Percentiles rank a stretch among this genome's conserved stretches.
Conservation (phyloP, 2,888 invertebrate genomes). For the Octonoba sinensis region DNA sequence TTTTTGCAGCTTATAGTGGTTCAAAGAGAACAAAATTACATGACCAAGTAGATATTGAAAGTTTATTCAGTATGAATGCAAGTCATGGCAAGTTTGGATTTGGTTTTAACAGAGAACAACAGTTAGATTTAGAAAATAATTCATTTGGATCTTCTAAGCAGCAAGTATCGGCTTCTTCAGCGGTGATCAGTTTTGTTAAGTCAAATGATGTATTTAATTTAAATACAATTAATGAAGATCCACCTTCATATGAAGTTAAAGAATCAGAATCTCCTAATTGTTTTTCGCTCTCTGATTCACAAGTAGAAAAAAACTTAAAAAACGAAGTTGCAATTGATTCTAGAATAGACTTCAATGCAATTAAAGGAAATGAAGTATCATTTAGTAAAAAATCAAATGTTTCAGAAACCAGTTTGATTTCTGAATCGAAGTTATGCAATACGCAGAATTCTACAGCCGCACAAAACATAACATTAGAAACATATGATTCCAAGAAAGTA, state of each 20-base stretch:
- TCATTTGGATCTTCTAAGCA: neutral
- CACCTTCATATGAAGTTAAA: too few relatives aligned
- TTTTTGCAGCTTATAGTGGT: neutral
- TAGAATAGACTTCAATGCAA: neutral
- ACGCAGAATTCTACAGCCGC: too few relatives aligned
- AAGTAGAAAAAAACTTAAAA: neutral
- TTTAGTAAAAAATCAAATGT: too few relatives aligned
- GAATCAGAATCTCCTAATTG: too few relatives aligned
- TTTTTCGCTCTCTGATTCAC: too few relatives aligned
- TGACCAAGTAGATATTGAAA: conserved; percentile 30
- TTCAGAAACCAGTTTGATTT: too few relatives aligned
- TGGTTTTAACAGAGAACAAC: conserved; percentile 34
- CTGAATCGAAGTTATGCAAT: too few relatives aligned
- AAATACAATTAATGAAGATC: conserved; percentile 36
- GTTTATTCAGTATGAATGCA: conserved; percentile 20
- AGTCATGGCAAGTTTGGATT: conserved; percentile 33
- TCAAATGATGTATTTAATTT: conserved; percentile 63
- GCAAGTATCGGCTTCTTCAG: neutral
- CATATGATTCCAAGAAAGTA: too few relatives aligned
- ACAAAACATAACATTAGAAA: too few relatives aligned
- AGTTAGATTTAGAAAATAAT: conserved; percentile 4
- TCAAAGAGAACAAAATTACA: conserved; percentile 26
- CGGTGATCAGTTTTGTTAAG: conserved; percentile 62
- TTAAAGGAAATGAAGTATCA: too few relatives aligned
- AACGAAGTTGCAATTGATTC: neutral